Evolutionary conservation across 2,113 vertebrate genomes (phyloP), one percentile per base, ranked within the genome.

Genomic region (Callocephalon fimbriatum): DNA sequence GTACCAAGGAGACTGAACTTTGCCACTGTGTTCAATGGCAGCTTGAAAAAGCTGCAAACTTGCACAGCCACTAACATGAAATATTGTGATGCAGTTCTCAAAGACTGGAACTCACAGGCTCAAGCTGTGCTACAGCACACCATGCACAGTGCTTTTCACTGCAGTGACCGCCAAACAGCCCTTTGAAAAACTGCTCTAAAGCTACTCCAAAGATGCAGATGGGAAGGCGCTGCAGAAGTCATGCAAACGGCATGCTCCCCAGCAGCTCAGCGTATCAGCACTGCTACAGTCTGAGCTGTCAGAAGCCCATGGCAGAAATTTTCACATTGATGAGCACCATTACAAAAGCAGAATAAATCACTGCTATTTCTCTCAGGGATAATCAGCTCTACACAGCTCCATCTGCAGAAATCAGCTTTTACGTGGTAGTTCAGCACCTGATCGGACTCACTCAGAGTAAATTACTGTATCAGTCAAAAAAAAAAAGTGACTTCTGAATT

Each of bases 231-330:
- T 7, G 45, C 50, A 56, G 12, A 25, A 87, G 72, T 29, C 67
- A 56, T 10, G 19, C 45, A 35, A 53, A 51, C 3, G 0, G 85
- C 71, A 35, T 12, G 21, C 5, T 76, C 74, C 75, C 20, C 6
- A 19, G 53, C 86, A 56, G 94, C 81, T 53, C 14, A 48, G 76
- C 21, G 0, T 5, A n/a, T 40, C 88, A 67, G 65, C 91, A 31
- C 2, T 26, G 61, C 85, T 78, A 63, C 87, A 61, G 44, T 40
- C 38, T 8, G 42, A 95, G 80, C 93, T 91, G 81, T 82, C 95
- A 97, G 37, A 59, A 94, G 87, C 94, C 74, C 90, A 80, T n/a
- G 2, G 66, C n/a, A 86, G 91, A 54, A 73, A 63, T 53, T 85
- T 79, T 79, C 73, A 63, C 61, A 9, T 3, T 91, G 86, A 75